Base-by-base conservation (phyloP, 2,113 vertebrate genomes). In the Cepphus grylle region DNA sequence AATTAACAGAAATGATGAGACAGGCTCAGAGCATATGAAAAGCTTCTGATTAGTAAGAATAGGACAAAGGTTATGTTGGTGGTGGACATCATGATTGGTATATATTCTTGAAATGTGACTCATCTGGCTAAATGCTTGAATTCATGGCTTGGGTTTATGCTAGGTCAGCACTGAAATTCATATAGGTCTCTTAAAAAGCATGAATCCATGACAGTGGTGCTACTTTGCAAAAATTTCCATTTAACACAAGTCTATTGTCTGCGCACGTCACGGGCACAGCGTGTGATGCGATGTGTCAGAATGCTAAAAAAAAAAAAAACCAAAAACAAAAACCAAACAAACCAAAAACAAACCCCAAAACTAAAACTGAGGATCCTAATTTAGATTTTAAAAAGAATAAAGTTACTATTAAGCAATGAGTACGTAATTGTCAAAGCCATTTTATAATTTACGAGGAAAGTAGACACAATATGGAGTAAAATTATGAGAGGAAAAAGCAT, bases 261-360 rank as follows among this genome's bases (percentile, higher is more conserved):
- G 74, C 52, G 92, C 77, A 81, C 18, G 23, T 67, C 66, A 55
- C 47, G 88, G 73, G 67, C 70, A 88, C 76, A 93, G 76, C 45
- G 88, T 42, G 18, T 25, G 43, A 85, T 23, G 8, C 38, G 42
- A 9, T 56, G 30, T 21, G 78, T 93, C 47, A 83, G 69, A 85
- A 94, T 74, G 56, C 9, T 6, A 42, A 66, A 50, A 29, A 74
- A 62, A 12, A 36, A 36, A 17, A 45, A 16, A 12, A 10, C 40
- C 40, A 9, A 16, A 32, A 34, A 5, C 17, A 18, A 18, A 45
- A 45, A 45, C 43, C 40, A 16, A 32, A 34, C 40, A 16, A 32
- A 34, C 6, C 17, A 18, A 18, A 45, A 45, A 45, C 43, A 45
- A 45, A 45, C 43, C 43, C 43, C 23, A 29, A 63, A 74, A 74